A percentile compares a stretch with the other conserved stretches of the same genome.
These are phyloP conservation scores for Poecile atricapillus DNA, from an alignment of 2,113 vertebrate genomes.

Conservation along the genomic window DNA sequence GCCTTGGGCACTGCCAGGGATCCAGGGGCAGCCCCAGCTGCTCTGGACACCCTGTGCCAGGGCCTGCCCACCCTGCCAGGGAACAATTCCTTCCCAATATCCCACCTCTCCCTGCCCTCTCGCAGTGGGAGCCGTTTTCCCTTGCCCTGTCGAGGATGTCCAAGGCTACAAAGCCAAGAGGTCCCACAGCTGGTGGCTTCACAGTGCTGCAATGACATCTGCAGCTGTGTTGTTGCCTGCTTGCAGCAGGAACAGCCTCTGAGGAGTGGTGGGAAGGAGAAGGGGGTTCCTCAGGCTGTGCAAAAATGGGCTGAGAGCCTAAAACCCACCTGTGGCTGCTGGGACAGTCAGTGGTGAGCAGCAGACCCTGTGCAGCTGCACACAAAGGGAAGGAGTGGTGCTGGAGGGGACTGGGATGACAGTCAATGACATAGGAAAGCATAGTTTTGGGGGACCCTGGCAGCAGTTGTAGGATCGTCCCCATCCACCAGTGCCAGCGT, in stretches of 20 bases:
- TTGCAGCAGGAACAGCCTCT: not conserved
- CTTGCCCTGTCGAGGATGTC: not conserved
- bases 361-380: too few relatives aligned
- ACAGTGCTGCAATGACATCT: not conserved
- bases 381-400: not conserved
- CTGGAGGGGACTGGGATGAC: not conserved
- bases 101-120: fast-evolving
- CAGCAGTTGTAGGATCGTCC: not conserved
- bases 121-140: not conserved
- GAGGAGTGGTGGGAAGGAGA: fast-evolving
- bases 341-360: not conserved
- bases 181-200: not conserved
- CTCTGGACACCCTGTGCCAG: not conserved
- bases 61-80: not conserved
- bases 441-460: too few relatives aligned
- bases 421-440: not conserved
- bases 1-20: not conserved
- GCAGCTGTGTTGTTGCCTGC: not conserved
- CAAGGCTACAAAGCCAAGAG: not conserved
- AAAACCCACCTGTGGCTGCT: fast-evolving
- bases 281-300: fast-evolving
- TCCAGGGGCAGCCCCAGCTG: not conserved
- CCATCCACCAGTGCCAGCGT: too few relatives aligned
- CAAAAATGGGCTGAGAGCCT: not conserved
- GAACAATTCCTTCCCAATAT: not conserved